phyloP scores from a whole-genome alignment of 2,888 invertebrate species.

The Arge pagana region DNA sequence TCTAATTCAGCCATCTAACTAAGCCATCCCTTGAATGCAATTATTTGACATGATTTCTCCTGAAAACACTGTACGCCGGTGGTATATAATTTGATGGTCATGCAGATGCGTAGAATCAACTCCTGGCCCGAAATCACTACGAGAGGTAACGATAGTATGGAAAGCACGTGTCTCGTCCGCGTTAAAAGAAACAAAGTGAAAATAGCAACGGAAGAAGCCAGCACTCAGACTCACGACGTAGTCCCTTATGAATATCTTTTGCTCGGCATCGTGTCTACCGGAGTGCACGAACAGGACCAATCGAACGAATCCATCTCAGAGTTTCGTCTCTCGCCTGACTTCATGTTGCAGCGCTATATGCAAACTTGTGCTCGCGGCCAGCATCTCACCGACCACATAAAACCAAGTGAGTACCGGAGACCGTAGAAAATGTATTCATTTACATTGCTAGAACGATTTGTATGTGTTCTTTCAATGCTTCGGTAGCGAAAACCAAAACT shows the following conservation, averaged over 20 bases:
- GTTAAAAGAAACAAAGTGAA: slow-evolving; percentile 32
- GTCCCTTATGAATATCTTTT: slow-evolving; percentile 80
- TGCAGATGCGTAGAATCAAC: slow-evolving; percentile 64
- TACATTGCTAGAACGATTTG: slow-evolving; percentile 6
- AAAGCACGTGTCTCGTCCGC: not conserved
- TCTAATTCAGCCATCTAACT: too few relatives aligned
- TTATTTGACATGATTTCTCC: too few relatives aligned
- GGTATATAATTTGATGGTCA: not conserved
- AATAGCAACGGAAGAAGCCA: slow-evolving; percentile 41
- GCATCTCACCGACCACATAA: slow-evolving; percentile 38
- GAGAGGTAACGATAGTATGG: slow-evolving; percentile 31
- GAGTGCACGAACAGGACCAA: slow-evolving; percentile 33
- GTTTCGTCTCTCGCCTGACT: slow-evolving; percentile 62
- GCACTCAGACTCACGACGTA: slow-evolving; percentile 73
- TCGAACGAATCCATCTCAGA: slow-evolving; percentile 39
- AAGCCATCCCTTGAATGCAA: too few relatives aligned
- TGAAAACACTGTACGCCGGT: too few relatives aligned
- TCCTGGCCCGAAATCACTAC: slow-evolving; percentile 69
- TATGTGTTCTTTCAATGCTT: slow-evolving; percentile 20
- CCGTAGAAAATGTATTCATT: not conserved
- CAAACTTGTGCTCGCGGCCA: slow-evolving; percentile 50
- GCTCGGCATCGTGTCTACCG: slow-evolving; percentile 62
- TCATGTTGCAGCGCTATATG: slow-evolving; percentile 67
- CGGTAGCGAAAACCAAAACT: slow-evolving; percentile 37
- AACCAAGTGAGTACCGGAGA: slow-evolving; percentile 35